Percentiles rank a stretch among this genome's conserved stretches.
Evolutionary conservation across 2,113 vertebrate species (phyloP).

Genomic region (Thamnaconus septentrionalis): DNA sequence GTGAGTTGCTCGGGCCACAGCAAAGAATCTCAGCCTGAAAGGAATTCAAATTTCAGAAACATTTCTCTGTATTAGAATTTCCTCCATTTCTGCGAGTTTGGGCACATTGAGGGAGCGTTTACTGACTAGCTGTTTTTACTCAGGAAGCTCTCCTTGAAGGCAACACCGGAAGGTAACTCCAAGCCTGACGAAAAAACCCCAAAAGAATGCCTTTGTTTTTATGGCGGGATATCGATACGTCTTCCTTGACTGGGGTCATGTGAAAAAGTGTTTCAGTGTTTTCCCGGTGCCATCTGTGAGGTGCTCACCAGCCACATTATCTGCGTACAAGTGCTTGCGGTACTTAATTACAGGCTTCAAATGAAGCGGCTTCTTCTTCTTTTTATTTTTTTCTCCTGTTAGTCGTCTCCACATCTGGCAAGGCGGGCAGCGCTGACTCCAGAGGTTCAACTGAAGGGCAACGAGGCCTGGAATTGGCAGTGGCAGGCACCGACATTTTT

Average conservation of each 20-base stretch:
- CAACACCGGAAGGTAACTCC: too few relatives aligned
- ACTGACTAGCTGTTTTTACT: too few relatives aligned
- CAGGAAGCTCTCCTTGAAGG: too few relatives aligned
- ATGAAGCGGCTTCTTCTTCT: slow-evolving; percentile 86
- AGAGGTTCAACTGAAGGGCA: slow-evolving; percentile 64
- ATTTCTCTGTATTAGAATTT: too few relatives aligned
- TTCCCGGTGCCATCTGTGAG: slow-evolving; percentile 57
- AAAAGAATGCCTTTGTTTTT: too few relatives aligned
- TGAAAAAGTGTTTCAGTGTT: slow-evolving; percentile 22
- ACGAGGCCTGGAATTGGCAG: slow-evolving; percentile 26
- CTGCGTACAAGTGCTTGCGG: slow-evolving; percentile 83
- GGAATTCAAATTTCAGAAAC: too few relatives aligned
- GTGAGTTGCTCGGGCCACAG: too few relatives aligned
- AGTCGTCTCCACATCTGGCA: slow-evolving; percentile 88
- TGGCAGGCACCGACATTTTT: slow-evolving; percentile 14
- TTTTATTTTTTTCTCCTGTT: slow-evolving; percentile 73
- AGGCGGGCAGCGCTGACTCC: slow-evolving; percentile 75
- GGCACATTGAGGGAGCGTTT: too few relatives aligned
- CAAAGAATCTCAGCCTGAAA: too few relatives aligned
- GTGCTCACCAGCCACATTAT: slow-evolving; percentile 83
- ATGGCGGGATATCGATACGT: slow-evolving; percentile 3
- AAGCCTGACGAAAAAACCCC: too few relatives aligned
- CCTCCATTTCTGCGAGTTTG: too few relatives aligned
- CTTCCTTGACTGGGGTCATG: slow-evolving; percentile 22
- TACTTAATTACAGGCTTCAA: slow-evolving; percentile 97